Conservation (phyloP, 2,113 vertebrate species). For the Leptosomus discolor region DNA sequence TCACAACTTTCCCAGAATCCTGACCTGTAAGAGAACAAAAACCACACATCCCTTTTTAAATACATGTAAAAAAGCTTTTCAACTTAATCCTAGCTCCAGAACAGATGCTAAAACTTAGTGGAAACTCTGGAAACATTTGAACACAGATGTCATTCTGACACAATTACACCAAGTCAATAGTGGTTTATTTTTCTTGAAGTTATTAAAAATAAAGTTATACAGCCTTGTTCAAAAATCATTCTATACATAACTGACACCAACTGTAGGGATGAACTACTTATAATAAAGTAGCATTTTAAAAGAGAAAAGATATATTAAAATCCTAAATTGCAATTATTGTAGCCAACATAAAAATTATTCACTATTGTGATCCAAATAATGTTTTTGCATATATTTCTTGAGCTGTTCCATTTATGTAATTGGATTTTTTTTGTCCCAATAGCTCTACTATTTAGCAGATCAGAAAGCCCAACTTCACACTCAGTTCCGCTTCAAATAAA, state of each 20-base stretch:
- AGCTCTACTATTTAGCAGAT: not conserved
- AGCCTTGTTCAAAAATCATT: not conserved
- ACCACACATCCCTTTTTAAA: not conserved
- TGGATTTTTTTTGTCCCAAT: not conserved
- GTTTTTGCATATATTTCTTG: not conserved
- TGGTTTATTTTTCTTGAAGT: not conserved
- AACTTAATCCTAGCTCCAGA: not conserved
- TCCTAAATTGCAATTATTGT: not conserved
- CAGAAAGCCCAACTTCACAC: conserved; percentile 1
- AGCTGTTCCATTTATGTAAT: not conserved
- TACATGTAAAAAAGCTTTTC: not conserved
- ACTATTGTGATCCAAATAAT: not conserved
- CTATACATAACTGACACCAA: not conserved
- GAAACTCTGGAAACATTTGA: not conserved
- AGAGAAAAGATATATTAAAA: not conserved
- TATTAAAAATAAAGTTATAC: not conserved
- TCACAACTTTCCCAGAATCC: conserved; percentile 99
- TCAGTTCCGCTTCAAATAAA: not conserved
- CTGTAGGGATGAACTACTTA: not conserved
- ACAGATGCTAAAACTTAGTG: not conserved
- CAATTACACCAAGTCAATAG: not conserved
- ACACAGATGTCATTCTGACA: not conserved
- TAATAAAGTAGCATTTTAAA: not conserved
- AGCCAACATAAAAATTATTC: not conserved
- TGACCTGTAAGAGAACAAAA: conserved; percentile 81